A percentile compares a stretch with the other conserved stretches of the same genome.
These are phyloP conservation scores for Drosophila willistoni DNA, from an alignment of 1,140 invertebrate genomes.

Conservation along the genomic window DNA sequence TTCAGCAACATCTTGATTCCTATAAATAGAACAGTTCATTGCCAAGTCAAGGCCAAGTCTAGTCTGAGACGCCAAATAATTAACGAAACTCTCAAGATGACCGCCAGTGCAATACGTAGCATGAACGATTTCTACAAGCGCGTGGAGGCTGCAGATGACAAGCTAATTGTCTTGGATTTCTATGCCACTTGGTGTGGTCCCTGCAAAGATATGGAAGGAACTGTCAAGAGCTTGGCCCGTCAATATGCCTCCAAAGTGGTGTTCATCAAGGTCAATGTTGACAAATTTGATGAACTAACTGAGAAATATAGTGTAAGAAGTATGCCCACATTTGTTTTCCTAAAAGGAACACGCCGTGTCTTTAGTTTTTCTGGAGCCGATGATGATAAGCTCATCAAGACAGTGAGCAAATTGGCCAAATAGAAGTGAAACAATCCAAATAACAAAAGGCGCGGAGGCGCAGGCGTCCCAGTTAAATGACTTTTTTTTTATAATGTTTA, in stretches of 20 bases:
- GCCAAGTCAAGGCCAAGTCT: background rate
- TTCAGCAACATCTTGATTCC: background rate
- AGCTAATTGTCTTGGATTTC: constrained; percentile 86
- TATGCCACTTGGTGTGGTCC: constrained; percentile 85
- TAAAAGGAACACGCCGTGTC: constrained; percentile 31
- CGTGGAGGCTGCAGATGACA: constrained; percentile 84
- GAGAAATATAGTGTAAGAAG: constrained; percentile 44
- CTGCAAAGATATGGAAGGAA: constrained; percentile 86
- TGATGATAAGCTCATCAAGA: constrained; percentile 49
- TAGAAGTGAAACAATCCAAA: background rate
- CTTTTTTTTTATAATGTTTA: background rate
- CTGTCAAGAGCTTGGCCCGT: constrained; percentile 41
- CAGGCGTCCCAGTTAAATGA: background rate
- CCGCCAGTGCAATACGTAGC: constrained; percentile 29
- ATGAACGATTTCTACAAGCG: constrained; percentile 55
- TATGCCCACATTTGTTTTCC: constrained; percentile 67
- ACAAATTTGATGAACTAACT: constrained; percentile 52
- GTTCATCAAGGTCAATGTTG: constrained; percentile 58
- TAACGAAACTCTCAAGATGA: background rate
- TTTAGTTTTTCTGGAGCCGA: constrained; percentile 49
- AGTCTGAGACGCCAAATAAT: background rate
- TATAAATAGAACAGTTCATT: background rate
- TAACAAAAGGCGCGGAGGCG: background rate
- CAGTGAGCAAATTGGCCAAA: constrained; percentile 47
- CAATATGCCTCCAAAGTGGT: constrained; percentile 49